Conservation (phyloP, 2,113 vertebrate species). For the Pomatorhinus ruficollis region DNA sequence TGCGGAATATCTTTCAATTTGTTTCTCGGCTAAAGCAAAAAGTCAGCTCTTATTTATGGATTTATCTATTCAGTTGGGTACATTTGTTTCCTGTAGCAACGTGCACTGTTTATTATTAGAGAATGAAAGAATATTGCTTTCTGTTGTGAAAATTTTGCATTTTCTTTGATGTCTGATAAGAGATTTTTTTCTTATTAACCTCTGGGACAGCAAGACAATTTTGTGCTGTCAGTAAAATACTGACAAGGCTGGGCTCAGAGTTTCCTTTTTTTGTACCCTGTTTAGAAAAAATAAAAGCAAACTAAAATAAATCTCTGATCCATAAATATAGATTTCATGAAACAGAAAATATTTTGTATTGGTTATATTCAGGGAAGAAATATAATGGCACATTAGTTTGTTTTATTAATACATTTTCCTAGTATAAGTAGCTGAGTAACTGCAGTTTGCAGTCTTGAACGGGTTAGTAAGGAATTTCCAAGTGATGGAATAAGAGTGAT, state of each 20-base stretch:
- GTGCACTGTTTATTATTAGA: conserved; percentile 23
- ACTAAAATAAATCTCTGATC: conserved; percentile 16
- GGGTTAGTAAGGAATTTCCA: conserved; percentile 26
- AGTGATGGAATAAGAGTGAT: background rate
- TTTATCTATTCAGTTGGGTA: conserved; percentile 38
- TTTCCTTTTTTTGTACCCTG: background rate
- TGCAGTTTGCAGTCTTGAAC: conserved; percentile 37
- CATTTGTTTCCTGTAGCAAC: conserved; percentile 53
- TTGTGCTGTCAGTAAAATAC: conserved; percentile 21
- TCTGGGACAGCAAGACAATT: conserved; percentile 20
- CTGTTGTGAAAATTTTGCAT: conserved; percentile 49
- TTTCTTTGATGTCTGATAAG: conserved; percentile 56
- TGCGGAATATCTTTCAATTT: background rate
- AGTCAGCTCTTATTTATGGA: conserved; percentile 6
- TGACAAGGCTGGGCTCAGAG: background rate
- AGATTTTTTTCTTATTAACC: conserved; percentile 51
- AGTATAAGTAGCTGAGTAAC: background rate
- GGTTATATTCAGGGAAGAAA: background rate
- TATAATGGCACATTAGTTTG: background rate
- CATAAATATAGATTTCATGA: conserved; percentile 28
- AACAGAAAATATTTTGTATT: background rate
- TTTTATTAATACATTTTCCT: background rate
- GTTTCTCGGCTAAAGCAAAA: conserved; percentile 9
- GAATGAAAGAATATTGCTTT: conserved; percentile 49
- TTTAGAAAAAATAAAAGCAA: background rate